A percentile compares a stretch with the other conserved stretches of the same genome.
phyloP scores from a whole-genome alignment of 2,113 vertebrate species.

The Urocitellus parryii region DNA sequence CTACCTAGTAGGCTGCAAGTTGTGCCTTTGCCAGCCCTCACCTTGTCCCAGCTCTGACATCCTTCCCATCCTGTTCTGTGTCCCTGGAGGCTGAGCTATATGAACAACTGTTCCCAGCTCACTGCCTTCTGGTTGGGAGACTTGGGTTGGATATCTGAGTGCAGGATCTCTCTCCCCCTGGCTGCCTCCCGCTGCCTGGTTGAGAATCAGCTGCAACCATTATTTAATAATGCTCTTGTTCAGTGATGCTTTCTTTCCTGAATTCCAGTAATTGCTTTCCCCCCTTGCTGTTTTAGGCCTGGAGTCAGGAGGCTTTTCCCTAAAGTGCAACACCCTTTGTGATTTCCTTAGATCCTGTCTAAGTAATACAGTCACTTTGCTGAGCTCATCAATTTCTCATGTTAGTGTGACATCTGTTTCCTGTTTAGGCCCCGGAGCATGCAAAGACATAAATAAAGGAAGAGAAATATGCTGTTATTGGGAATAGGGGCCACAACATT shows the following conservation, averaged over 20 bases:
- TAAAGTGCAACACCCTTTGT: neutral
- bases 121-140: neutral
- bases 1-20: neutral
- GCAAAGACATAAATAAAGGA: neutral
- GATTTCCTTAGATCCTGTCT: constrained; percentile 12
- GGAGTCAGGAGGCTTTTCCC: neutral
- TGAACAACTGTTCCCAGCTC: neutral
- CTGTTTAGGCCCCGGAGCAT: neutral
- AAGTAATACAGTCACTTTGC: neutral
- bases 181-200: neutral
- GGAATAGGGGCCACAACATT: neutral
- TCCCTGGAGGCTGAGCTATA: neutral
- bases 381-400: constrained; percentile 49
- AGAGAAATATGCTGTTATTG: neutral
- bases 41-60: neutral
- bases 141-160: neutral
- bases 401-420: neutral
- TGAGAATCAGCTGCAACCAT: neutral
- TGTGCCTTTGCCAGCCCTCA: neutral
- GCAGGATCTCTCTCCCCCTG: neutral
- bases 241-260: neutral
- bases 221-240: neutral
- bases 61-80: neutral
- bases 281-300: neutral
- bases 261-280: neutral